Base-by-base conservation (phyloP, 2,113 vertebrate species). In the Amblyopsis rosae region DNA sequence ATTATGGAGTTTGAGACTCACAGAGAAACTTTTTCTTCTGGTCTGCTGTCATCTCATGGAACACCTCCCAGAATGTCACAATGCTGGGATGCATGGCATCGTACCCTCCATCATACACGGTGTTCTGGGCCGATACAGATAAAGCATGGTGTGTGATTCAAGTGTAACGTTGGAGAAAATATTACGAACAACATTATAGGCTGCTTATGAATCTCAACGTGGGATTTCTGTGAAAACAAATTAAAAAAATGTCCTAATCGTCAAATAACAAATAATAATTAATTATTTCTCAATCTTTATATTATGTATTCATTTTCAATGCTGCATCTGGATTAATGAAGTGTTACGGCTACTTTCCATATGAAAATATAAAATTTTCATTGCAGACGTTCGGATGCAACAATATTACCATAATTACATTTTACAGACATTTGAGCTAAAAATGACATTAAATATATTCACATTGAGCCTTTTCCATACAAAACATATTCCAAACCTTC, bases 31-130 rank as follows among this genome's bases (percentile, higher is more conserved):
- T 80, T 76, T 91, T 95, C 87, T 95, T 95, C 57, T 95, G 77
- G 10, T 91, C 81, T 0, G 69, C 50, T 26, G 87, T 80, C 66
- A 96, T 75, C 32, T 86, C 79, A 33, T 93, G 93, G 81, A 96
- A 95, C 81, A 93, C 94, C 63, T 94, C 63, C 95, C 95, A 96
- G 84, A 96, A 96, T 57, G 69, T 91, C 3, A 89, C 1, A 49
- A 93, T 91, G 53, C 89, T 95, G 48, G 89, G 90, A 62, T 96
- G 94, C 0, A 45, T 63, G 9, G 35, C 78, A 3, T 86, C 48
- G 51, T 93, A 96, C 3, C 45, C 80, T 4, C 82, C 86, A 32
- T 75, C 51, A 71, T 95, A 96, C 1, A 10, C 11, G 0, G 95
- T 88, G 79, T 93, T 94, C 94, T 95, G 74, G 46, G 76, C 6